Conservation (phyloP, 2,113 vertebrate species). For the Lepisosteus osseus region DNA sequence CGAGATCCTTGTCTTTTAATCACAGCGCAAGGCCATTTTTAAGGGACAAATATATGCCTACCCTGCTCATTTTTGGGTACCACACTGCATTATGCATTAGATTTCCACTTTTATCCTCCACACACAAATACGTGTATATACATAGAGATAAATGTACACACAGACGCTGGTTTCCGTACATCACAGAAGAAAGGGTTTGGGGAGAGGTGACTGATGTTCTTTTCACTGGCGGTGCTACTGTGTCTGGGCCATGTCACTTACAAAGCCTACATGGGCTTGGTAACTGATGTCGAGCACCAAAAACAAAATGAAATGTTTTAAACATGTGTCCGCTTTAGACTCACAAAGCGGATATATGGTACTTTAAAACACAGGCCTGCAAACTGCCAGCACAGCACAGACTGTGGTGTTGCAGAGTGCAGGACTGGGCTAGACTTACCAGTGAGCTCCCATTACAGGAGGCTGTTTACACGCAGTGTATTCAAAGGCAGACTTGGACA, state of each 20-base stretch:
- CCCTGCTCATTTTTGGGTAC: not conserved
- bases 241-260: too few species aligned
- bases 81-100: slow-evolving; percentile 17
- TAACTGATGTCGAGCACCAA: slow-evolving; percentile 66
- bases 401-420: slow-evolving; percentile 46
- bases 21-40: slow-evolving; percentile 30
- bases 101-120: slow-evolving; percentile 5
- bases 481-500: too few species aligned
- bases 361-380: slow-evolving; percentile 53
- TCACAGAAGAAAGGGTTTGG: too few species aligned
- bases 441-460: too few species aligned
- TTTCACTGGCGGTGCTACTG: too few species aligned
- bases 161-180: too few species aligned
- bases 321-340: slow-evolving; percentile 63
- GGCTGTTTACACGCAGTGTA: too few species aligned
- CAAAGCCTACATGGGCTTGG: slow-evolving; percentile 41
- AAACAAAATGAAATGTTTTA: slow-evolving; percentile 76
- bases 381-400: slow-evolving; percentile 57
- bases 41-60: slow-evolving; percentile 10
- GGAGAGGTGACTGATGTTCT: too few species aligned
- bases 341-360: slow-evolving; percentile 62
- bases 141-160: not conserved
- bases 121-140: slow-evolving; percentile 3
- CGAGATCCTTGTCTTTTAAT: slow-evolving; percentile 60
- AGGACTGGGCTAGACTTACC: slow-evolving; percentile 32